Base-by-base conservation (phyloP, 2,797 vertebrate genomes). In the Lagorchestes hirsutus region DNA sequence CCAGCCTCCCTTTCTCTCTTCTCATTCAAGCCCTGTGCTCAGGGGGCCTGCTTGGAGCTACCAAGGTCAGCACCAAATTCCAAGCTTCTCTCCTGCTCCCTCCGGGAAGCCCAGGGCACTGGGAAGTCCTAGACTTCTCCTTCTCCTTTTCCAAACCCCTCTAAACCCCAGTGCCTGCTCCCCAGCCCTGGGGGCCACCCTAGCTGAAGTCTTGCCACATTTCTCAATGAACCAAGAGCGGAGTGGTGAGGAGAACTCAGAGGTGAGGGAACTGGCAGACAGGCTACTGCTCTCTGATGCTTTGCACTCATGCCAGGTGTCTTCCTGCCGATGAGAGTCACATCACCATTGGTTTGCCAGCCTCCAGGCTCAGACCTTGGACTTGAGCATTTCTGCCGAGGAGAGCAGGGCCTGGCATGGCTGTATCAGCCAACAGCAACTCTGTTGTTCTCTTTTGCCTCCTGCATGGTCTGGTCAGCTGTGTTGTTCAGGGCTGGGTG, bases 381-480 rank as follows among this genome's bases (percentile, higher is more conserved):
- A 9, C 62, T 74, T 74, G 62, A 16, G 62, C 16, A n/a, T 40
- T 74, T n/a, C 34, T 74, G 34, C 62, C 0, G 0, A 52, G 92
- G 52, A 10, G 29, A 62, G 13, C 91, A 92, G 91, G 1, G 5
- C 91, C 46, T 92, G 46, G 18, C 29, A 50, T 59, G 56, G 46
- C 12, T 1, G 29, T 31, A 13, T 34, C 2, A 4, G n/a, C 67
- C n/a, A 9, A 16, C 3, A 31, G 5, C 1, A 2, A 46, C 40
- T 40, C 67, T 82, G n/a, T 34, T 40, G 67, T 40, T 82, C 18
- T 3, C n/a, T 46, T 82, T 22, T 82, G 67, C 40, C 50, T 22
- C 40, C 9, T 8, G 0, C 40, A 10, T 46, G 3, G 74, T 27
- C 18, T 46, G 18, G 74, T 11, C 40, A 27, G 74, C 50, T 24